Conservation (phyloP, 35 echinoderm and acorn worm species). For the Ophioderma brevispina region DNA sequence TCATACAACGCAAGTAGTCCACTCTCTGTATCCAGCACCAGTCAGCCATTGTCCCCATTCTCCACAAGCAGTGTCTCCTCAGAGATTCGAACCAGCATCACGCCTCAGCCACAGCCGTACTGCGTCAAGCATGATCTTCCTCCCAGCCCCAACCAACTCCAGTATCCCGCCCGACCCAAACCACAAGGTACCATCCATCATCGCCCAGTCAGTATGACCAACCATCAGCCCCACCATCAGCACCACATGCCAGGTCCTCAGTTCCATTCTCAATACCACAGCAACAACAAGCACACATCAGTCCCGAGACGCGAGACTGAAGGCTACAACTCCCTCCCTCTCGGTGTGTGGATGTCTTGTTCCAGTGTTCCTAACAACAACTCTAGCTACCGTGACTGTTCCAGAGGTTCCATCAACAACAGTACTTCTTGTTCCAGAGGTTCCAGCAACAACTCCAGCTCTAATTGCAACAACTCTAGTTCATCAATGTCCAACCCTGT, state of each 20-base stretch:
- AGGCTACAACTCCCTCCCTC: no score
- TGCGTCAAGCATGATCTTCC: no score
- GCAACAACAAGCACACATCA: no score
- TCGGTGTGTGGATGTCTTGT: no score
- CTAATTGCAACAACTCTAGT: no score
- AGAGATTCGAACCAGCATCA: conserved; percentile 1
- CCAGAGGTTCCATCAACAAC: no score
- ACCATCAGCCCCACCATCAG: background rate
- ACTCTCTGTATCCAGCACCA: background rate
- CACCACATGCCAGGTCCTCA: background rate
- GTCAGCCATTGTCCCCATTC: background rate
- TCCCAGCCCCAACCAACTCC: background rate
- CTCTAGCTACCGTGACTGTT: no score
- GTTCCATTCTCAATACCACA: background rate
- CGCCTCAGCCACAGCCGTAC: background rate
- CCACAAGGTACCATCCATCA: background rate
- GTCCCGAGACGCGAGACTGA: no score
- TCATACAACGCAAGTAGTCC: background rate
- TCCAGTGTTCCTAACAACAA: no score
- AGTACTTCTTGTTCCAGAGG: no score
- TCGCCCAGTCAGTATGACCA: no score
- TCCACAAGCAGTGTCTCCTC: background rate
- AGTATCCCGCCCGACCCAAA: background rate
- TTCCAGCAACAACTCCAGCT: no score
- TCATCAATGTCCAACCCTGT: background rate